Base-by-base conservation (phyloP, 2,888 invertebrate genomes). In the Druceiella hillmani region DNA sequence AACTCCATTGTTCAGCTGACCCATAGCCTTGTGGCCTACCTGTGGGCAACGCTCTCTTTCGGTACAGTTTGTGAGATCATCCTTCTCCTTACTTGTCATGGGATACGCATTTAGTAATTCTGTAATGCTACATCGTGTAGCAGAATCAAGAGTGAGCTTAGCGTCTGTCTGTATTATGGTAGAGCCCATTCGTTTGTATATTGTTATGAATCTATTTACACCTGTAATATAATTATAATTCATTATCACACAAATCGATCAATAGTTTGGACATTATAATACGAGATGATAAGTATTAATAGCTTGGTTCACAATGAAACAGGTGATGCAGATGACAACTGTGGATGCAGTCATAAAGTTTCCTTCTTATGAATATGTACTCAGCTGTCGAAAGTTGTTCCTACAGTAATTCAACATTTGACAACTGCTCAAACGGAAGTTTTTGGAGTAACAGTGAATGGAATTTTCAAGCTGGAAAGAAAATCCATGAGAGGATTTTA, bases 151-250 rank as follows among this genome's bases (percentile, higher is more conserved):
- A 25, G 77, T 74, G 31, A 87, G 72, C 29, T 74, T 67, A 1
- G 83, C 79, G 57, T 81, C 79, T 46, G 74, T 75, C 53, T 81
- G 79, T 16, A 81, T 77, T 32, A 81, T 80, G 1, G 79, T 78
- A 1, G 81, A 81, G 2, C 78, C 79, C 38, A 77, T 70, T 20
- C 81, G 67, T 58, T 87, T 87, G 53, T 78, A 81, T 17, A 86
- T 77, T 9, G 83, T 84, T 37, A 87, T 50, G 52, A 68, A 82
- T 1, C 87, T 72, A 51, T 76, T 78, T 0, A 75, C 74, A 27
- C 81, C 83, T 74, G 75, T 66, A 47, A 79, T 76, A 43, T n/a
- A 45, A 9, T 20, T 6, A 5, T 6, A 16, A 3, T 25, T 12
- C 20, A 12, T 5, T 22, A 2, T 3, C 4, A 11, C 24, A 20